phyloP scores from a whole-genome alignment of 1,140 invertebrate species.

The Helicoverpa zea region DNA sequence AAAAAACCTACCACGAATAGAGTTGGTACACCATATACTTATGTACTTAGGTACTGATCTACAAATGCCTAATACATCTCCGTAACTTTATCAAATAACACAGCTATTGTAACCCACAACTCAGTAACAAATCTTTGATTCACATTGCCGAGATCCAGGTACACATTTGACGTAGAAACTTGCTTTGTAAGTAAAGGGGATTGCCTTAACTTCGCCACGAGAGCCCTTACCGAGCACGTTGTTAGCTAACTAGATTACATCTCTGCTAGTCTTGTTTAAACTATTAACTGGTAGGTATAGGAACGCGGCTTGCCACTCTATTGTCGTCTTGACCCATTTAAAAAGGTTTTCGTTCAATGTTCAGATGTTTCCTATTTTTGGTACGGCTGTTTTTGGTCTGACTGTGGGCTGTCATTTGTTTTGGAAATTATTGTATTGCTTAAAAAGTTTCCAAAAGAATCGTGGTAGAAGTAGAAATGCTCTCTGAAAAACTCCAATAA shows the following conservation, averaged over 20 bases:
- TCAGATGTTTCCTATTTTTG: constrained; percentile 3
- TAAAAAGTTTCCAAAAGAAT: no score
- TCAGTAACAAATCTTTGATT: constrained; percentile 6
- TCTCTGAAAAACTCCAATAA: no score
- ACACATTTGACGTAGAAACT: constrained; percentile 65
- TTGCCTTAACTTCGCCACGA: constrained; percentile 75
- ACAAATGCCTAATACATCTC: not conserved
- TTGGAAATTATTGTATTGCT: no score
- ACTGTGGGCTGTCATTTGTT: not conserved
- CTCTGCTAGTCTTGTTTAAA: constrained; percentile 75
- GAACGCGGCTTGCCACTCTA: constrained; percentile 21
- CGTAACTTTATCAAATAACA: not conserved
- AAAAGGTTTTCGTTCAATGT: not conserved
- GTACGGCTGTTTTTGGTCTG: not conserved
- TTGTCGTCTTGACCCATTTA: constrained; percentile 36
- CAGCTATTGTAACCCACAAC: constrained; percentile 1
- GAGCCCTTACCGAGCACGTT: constrained; percentile 75
- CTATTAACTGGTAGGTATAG: constrained; percentile 74
- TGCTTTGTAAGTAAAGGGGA: constrained; percentile 75
- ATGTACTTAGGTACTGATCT: not conserved
- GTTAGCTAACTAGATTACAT: constrained; percentile 84
- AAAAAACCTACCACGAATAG: no score
- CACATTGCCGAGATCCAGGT: constrained; percentile 16
- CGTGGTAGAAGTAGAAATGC: no score
- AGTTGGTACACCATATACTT: no score